Evolutionary conservation across 2,797 vertebrate species (phyloP).

Genomic region (Novumbra hubbsi): DNA sequence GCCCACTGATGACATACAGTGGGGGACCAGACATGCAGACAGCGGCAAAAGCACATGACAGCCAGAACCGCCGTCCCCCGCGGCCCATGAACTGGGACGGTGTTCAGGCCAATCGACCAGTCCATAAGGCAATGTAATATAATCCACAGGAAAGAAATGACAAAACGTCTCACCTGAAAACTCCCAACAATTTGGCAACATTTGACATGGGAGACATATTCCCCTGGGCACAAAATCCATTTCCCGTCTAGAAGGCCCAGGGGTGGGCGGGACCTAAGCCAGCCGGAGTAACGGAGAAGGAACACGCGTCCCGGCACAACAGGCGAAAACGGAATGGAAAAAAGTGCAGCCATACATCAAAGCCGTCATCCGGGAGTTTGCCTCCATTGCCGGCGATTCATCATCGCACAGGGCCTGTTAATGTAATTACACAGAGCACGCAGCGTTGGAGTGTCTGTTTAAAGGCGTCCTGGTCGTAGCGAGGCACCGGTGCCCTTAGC

Average conservation of each 20-base stretch:
- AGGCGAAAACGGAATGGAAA: constrained; percentile 69
- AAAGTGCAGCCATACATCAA: constrained; percentile 67
- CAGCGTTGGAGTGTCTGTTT: constrained; percentile 59
- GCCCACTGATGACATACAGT: background rate
- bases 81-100: background rate
- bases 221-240: constrained; percentile 18
- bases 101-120: background rate
- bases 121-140: background rate
- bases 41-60: background rate
- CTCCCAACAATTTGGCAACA: background rate
- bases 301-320: constrained; percentile 17
- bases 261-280: background rate
- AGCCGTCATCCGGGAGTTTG: constrained; percentile 37
- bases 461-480: constrained; percentile 49
- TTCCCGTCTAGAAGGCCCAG: constrained; percentile 43
- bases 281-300: constrained; percentile 33
- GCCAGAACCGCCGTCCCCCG: background rate
- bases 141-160: background rate
- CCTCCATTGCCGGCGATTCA: constrained; percentile 60
- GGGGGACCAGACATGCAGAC: background rate
- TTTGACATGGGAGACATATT: background rate
- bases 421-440: constrained; percentile 71
- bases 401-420: constrained; percentile 67
- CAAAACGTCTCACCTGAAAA: background rate
- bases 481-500: constrained; percentile 43